These are phyloP conservation scores for Frieseomelitta varia DNA, from an alignment of 1,140 invertebrate species.

Conservation along the genomic window DNA sequence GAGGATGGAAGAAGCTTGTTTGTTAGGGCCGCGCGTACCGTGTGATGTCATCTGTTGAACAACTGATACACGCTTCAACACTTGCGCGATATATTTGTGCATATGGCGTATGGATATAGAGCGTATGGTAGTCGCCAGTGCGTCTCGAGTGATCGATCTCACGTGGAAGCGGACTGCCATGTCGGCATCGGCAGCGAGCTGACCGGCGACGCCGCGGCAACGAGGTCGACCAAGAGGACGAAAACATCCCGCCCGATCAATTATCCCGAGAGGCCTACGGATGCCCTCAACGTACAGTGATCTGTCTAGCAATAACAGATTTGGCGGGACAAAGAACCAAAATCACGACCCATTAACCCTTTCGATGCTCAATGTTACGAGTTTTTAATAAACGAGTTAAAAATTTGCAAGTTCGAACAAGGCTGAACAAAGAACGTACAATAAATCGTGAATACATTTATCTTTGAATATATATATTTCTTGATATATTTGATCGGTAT, in stretches of 20 bases:
- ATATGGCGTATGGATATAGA: neutral
- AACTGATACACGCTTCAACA: slow-evolving; percentile 16
- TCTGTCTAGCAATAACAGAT: no score
- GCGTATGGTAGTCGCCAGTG: neutral
- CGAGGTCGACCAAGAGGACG: slow-evolving; percentile 28
- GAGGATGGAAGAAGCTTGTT: neutral
- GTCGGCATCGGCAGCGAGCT: slow-evolving; percentile 11
- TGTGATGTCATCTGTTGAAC: slow-evolving; percentile 47
- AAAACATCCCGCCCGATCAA: slow-evolving; percentile 40
- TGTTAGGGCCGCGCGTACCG: neutral
- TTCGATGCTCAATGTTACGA: no score
- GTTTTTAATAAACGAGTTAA: no score
- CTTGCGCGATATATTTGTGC: neutral
- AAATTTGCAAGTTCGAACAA: no score
- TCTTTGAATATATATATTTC: no score
- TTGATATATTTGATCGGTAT: no score
- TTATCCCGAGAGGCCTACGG: slow-evolving; percentile 21
- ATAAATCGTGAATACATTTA: no score
- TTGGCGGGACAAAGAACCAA: no score
- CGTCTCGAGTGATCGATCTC: slow-evolving; percentile 44
- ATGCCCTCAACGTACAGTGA: slow-evolving; percentile 1
- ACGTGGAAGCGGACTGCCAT: slow-evolving; percentile 34
- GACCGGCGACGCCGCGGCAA: slow-evolving; percentile 18
- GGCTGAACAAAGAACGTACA: no score
- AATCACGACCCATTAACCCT: no score